phyloP scores from a whole-genome alignment of 1,140 invertebrate genomes.

The Musca domestica region DNA sequence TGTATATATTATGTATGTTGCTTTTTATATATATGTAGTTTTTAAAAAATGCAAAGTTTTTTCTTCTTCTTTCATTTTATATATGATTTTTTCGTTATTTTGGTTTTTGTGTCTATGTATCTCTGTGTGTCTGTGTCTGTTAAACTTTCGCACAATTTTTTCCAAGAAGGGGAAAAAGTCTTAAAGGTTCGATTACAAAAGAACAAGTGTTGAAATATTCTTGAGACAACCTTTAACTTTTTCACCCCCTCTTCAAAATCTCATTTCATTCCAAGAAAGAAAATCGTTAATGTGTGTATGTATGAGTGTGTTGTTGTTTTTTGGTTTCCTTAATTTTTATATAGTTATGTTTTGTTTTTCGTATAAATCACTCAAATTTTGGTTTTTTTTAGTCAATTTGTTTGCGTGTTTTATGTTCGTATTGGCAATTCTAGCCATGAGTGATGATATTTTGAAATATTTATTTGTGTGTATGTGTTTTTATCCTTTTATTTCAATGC shows the following conservation, averaged over 20 bases:
- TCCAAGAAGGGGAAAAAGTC: not conserved
- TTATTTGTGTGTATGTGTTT: not conserved
- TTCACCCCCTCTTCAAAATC: not conserved
- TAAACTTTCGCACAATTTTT: conserved; percentile 11
- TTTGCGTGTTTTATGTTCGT: not conserved
- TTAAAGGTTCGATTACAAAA: not conserved
- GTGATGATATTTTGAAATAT: too few species aligned
- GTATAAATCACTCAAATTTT: conserved; percentile 10
- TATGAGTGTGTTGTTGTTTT: not conserved
- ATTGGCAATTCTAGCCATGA: not conserved
- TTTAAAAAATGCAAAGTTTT: conserved; percentile 12
- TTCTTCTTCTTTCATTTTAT: not conserved
- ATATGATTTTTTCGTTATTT: conserved; percentile 26
- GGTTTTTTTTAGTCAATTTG: not conserved
- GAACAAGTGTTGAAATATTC: not conserved
- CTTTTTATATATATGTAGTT: not conserved
- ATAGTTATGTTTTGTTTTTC: not conserved
- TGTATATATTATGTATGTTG: conserved; percentile 4
- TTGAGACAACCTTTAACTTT: not conserved
- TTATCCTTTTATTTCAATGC: not conserved
- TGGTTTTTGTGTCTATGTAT: conserved; percentile 12
- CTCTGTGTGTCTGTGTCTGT: conserved; percentile 13
- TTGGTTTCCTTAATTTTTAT: not conserved
- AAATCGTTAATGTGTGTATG: not conserved
- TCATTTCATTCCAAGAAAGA: not conserved